phyloP scores from a whole-genome alignment of 2,113 vertebrate species.

The Trogon surrucura region DNA sequence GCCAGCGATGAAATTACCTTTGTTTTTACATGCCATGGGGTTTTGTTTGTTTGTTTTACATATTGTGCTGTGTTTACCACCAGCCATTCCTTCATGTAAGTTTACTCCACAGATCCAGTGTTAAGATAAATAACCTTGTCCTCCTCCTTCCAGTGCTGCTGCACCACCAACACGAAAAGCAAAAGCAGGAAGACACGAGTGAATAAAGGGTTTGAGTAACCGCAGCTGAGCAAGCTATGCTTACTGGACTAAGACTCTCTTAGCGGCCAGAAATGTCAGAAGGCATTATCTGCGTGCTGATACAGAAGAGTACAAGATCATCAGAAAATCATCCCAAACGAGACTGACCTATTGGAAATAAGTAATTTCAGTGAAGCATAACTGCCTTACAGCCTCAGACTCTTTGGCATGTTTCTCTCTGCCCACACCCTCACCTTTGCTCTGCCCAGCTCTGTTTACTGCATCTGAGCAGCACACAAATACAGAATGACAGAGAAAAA shows the following conservation, averaged over 20 bases:
- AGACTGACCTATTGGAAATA: not conserved
- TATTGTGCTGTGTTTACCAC: not conserved
- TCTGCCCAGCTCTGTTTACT: not conserved
- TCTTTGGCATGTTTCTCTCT: not conserved
- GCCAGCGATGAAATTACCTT: not conserved
- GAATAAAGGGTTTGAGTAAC: not conserved
- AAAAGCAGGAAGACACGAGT: accelerated
- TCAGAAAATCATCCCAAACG: not conserved
- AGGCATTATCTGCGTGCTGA: not conserved
- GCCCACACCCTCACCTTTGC: not conserved
- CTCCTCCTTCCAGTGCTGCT: not conserved
- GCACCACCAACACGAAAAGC: not conserved
- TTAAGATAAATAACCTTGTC: not conserved
- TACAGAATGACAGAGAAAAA: not conserved
- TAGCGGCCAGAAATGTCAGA: not conserved
- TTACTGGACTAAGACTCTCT: not conserved
- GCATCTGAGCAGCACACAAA: not conserved
- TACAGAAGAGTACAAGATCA: not conserved
- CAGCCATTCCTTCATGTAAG: not conserved
- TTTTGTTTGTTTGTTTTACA: not conserved
- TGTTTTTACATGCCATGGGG: not conserved
- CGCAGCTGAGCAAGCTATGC: not conserved
- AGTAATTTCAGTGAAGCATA: not conserved
- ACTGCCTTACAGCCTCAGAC: not conserved
- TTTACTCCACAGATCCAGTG: not conserved